phyloP scores from a whole-genome alignment of 2,797 vertebrate genomes.

The Corythornis leucogaster region DNA sequence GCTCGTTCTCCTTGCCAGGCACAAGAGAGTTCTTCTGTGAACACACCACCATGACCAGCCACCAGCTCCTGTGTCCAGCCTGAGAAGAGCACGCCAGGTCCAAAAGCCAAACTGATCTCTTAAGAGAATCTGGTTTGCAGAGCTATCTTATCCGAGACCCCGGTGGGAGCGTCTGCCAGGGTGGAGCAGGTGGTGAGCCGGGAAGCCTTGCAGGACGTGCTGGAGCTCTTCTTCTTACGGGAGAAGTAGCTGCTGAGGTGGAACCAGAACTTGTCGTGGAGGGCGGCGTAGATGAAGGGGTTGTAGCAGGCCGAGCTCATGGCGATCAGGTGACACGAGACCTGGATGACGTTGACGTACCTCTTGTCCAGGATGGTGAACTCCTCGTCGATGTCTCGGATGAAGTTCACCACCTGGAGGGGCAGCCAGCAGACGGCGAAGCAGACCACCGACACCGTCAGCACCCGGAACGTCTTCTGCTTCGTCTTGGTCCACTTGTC shows the following conservation, averaged over 20 bases:
- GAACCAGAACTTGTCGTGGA: slow-evolving; percentile 86
- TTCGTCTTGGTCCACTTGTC: slow-evolving; percentile 83
- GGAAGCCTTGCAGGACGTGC: slow-evolving; percentile 74
- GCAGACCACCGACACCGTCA: slow-evolving; percentile 85
- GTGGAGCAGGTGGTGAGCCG: slow-evolving; percentile 80
- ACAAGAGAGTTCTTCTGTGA: background rate
- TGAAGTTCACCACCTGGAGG: slow-evolving; percentile 89
- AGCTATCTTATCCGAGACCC: slow-evolving; percentile 55
- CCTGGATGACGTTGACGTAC: slow-evolving; percentile 88
- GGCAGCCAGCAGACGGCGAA: slow-evolving; percentile 91
- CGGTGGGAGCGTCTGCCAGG: slow-evolving; percentile 72
- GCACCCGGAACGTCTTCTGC: slow-evolving; percentile 86
- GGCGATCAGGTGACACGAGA: slow-evolving; percentile 87
- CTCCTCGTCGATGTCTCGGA: slow-evolving; percentile 88
- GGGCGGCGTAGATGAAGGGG: slow-evolving; percentile 89
- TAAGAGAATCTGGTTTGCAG: slow-evolving; percentile 56
- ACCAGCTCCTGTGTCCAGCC: background rate
- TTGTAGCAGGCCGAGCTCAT: slow-evolving; percentile 94
- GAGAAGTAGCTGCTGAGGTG: slow-evolving; percentile 79
- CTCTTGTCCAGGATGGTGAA: slow-evolving; percentile 88
- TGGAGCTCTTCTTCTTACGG: slow-evolving; percentile 68
- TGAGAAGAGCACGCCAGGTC: background rate
- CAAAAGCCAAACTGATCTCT: background rate
- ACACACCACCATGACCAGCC: background rate
- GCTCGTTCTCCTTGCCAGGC: background rate